phyloP scores from a whole-genome alignment of 2,797 vertebrate genomes.

The Lates japonicus region DNA sequence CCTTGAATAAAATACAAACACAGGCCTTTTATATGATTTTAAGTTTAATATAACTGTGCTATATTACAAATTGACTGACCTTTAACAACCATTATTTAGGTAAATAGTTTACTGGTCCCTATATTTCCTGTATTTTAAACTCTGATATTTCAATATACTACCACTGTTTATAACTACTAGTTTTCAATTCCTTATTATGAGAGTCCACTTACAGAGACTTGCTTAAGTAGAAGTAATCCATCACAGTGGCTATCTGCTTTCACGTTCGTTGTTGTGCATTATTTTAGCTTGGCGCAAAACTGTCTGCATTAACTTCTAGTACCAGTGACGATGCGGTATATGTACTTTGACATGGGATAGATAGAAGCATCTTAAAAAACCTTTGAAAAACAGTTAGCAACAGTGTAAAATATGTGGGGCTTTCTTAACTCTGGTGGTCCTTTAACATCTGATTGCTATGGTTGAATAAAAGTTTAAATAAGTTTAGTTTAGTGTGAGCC shows the following conservation, averaged over 20 bases:
- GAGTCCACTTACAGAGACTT: slow-evolving; percentile 36
- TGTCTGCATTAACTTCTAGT: not conserved
- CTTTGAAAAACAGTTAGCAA: not conserved
- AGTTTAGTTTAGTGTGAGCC: not conserved
- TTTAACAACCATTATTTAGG: not conserved
- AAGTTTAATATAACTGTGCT: not conserved
- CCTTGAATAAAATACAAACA: slow-evolving; percentile 30
- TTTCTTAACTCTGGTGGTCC: not conserved
- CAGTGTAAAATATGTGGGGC: not conserved
- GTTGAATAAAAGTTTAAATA: slow-evolving; percentile 6
- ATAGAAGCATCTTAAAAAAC: not conserved
- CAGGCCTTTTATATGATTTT: not conserved
- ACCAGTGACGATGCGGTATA: not conserved
- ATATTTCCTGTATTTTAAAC: not conserved
- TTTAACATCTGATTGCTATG: slow-evolving; percentile 1
- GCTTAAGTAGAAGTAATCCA: slow-evolving; percentile 10
- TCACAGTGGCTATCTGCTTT: not conserved
- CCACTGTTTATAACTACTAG: not conserved
- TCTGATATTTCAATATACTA: no score
- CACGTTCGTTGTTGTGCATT: slow-evolving; percentile 8
- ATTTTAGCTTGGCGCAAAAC: no score
- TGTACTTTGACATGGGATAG: slow-evolving; percentile 9
- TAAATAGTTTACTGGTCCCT: not conserved
- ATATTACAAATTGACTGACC: no score
- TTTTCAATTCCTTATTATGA: not conserved